These are phyloP conservation scores for Arothron firmamentum DNA, from an alignment of 2,113 vertebrate genomes.

Conservation along the genomic window DNA sequence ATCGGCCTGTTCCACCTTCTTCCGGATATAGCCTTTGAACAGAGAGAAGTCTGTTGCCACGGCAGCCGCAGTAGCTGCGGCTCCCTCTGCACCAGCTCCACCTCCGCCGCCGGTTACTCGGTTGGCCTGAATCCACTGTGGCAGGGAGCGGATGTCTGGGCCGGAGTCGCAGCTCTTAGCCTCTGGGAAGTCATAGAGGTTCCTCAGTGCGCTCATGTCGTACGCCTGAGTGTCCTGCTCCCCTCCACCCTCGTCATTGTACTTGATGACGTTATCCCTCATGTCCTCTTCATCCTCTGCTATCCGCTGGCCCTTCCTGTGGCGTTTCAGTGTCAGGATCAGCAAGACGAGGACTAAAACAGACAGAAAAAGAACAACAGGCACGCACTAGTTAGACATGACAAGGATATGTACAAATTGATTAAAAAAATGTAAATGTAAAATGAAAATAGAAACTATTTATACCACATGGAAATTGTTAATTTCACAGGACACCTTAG, in stretches of 20 bases:
- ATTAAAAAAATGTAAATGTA: no score
- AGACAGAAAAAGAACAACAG: constrained; percentile 3
- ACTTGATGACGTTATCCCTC: constrained; percentile 99
- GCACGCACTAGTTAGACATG: neutral
- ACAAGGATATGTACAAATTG: no score
- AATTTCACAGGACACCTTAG: no score
- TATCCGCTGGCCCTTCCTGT: constrained; percentile 90
- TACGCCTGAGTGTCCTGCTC: constrained; percentile 99
- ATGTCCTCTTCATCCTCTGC: constrained; percentile 97
- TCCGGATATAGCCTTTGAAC: constrained; percentile 93
- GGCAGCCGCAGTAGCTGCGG: constrained; percentile 66
- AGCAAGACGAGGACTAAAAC: constrained; percentile 88
- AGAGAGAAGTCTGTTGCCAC: constrained; percentile 87
- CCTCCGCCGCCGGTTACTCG: constrained; percentile 8
- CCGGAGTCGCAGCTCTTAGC: constrained; percentile 80
- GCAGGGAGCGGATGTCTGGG: constrained; percentile 82
- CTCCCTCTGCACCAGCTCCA: constrained; percentile 37
- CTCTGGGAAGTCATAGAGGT: constrained; percentile 94
- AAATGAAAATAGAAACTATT: no score
- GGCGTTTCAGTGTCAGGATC: constrained; percentile 92
- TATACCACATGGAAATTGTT: no score
- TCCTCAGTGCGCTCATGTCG: constrained; percentile 96
- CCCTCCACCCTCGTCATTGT: constrained; percentile 96
- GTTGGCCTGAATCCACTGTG: constrained; percentile 81
- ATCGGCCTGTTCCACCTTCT: constrained; percentile 95